These are phyloP conservation scores for Syrmaticus mikado DNA, from an alignment of 2,113 vertebrate genomes.

Conservation along the genomic window DNA sequence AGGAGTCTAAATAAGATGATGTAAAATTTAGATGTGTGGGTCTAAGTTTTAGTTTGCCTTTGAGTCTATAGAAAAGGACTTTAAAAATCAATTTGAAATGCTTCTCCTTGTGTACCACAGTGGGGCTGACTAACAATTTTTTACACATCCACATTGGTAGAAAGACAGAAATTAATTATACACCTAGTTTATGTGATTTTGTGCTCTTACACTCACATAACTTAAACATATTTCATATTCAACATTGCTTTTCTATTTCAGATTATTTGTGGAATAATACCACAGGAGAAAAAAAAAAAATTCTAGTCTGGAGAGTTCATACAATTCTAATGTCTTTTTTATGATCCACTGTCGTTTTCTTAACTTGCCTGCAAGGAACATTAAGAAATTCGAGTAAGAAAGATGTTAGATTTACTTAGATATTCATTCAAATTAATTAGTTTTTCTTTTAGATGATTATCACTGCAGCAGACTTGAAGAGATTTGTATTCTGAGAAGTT, in stretches of 20 bases:
- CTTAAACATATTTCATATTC: constrained; percentile 20
- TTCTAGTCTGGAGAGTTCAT: constrained; percentile 15
- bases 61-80: neutral
- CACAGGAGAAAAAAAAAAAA: constrained; percentile 4
- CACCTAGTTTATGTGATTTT: neutral
- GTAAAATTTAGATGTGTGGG: neutral
- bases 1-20: neutral
- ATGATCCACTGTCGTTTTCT: constrained; percentile 45
- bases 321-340: constrained; percentile 47
- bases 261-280: constrained; percentile 4
- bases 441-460: constrained; percentile 18
- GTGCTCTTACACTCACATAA: neutral
- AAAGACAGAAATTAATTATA: constrained; percentile 40
- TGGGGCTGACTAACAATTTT: constrained; percentile 4
- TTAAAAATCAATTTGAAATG: constrained; percentile 27
- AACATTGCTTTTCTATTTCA: constrained; percentile 23
- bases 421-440: constrained; percentile 44
- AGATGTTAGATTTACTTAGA: constrained; percentile 7
- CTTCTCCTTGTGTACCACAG: neutral
- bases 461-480: neutral
- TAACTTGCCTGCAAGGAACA: constrained; percentile 39
- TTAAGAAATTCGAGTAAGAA: constrained; percentile 33
- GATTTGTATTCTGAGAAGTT: neutral
- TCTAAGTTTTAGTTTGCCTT: constrained; percentile 12
- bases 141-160: neutral